Evolutionary conservation across 2,113 vertebrate species (phyloP).

Genomic region (Albula glossodonta): DNA sequence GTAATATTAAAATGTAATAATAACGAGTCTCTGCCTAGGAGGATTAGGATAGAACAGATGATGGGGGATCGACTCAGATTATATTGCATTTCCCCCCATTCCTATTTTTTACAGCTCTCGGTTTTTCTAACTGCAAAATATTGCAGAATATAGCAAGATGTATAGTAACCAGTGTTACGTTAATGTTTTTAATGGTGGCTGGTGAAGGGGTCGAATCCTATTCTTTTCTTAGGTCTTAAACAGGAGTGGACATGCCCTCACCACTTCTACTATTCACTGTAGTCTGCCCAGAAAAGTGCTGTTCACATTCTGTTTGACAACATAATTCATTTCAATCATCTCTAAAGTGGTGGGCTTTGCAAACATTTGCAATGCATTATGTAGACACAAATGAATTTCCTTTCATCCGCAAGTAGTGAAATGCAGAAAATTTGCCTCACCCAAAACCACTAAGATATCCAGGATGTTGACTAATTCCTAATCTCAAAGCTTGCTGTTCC

Average conservation of each 20-base stretch:
- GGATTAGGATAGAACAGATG: slow-evolving; percentile 63
- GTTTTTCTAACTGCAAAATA: not conserved
- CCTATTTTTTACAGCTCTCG: slow-evolving; percentile 49
- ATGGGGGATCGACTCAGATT: slow-evolving; percentile 58
- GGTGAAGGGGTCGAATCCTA: not conserved
- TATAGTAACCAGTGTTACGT: not conserved
- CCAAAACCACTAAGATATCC: no score
- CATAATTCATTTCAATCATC: no score
- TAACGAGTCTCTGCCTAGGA: slow-evolving; percentile 53
- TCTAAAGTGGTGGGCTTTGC: no score
- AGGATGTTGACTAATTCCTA: no score
- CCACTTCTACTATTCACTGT: not conserved
- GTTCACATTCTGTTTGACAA: no score
- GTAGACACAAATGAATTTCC: no score
- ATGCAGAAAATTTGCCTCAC: no score
- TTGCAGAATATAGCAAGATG: not conserved
- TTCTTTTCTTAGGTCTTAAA: not conserved
- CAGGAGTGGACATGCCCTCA: not conserved
- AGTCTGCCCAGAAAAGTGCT: no score
- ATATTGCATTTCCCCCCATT: slow-evolving; percentile 37
- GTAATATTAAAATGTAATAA: slow-evolving; percentile 53
- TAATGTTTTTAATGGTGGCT: not conserved
- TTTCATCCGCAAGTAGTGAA: no score
- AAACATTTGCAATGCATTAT: no score
- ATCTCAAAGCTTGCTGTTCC: no score